A percentile compares a stretch with the other conserved stretches of the same genome.
These are phyloP conservation scores for Dinoponera quadriceps DNA, from an alignment of 1,140 invertebrate species.

Conservation along the genomic window DNA sequence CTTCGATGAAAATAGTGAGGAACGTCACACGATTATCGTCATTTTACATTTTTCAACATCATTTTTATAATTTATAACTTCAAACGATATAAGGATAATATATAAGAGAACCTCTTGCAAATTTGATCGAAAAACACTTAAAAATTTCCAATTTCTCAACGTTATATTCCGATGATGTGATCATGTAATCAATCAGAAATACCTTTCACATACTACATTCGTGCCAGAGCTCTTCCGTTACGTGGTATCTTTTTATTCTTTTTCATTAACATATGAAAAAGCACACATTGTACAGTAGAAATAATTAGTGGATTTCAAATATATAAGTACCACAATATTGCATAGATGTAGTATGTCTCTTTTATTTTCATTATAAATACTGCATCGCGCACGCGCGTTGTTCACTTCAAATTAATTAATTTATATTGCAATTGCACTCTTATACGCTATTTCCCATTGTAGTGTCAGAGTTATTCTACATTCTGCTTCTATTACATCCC, in stretches of 20 bases:
- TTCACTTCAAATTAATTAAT: constrained; percentile 52
- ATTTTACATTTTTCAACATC: too few relatives aligned
- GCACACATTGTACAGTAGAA: constrained; percentile 6
- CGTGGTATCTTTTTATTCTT: neutral
- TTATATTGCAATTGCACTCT: constrained; percentile 57
- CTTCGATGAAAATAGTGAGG: too few relatives aligned
- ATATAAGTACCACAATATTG: constrained; percentile 18
- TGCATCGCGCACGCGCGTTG: constrained; percentile 1
- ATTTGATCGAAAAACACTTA: too few relatives aligned
- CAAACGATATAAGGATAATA: too few relatives aligned
- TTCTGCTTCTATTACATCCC: constrained; percentile 60
- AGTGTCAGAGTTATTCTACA: constrained; percentile 64
- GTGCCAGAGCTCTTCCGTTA: too few relatives aligned
- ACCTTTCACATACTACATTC: too few relatives aligned
- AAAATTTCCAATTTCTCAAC: too few relatives aligned
- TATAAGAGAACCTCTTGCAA: too few relatives aligned
- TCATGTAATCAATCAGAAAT: too few relatives aligned
- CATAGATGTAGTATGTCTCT: constrained; percentile 50
- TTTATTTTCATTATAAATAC: constrained; percentile 63
- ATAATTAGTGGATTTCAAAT: constrained; percentile 54
- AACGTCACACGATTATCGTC: too few relatives aligned
- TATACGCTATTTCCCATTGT: constrained; percentile 43
- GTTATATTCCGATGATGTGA: too few relatives aligned
- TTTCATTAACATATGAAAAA: constrained; percentile 16
- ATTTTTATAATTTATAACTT: too few relatives aligned